A percentile compares a stretch with the other conserved stretches of the same genome.
Evolutionary conservation across 2,113 vertebrate species (phyloP).

Genomic region (Archilochus colubris): DNA sequence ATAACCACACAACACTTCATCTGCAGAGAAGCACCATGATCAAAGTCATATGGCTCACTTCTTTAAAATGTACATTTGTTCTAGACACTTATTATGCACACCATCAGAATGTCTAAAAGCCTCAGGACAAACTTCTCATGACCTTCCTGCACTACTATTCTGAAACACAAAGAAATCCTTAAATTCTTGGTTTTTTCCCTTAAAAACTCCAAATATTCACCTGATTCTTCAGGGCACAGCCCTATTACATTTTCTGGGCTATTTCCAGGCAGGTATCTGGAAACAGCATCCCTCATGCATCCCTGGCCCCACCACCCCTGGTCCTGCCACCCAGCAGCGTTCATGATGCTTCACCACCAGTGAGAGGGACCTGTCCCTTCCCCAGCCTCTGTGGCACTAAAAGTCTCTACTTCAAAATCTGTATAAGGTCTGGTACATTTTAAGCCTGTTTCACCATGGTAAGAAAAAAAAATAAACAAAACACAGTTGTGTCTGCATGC

Average conservation of each 20-base stretch:
- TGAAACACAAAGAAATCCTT: background rate
- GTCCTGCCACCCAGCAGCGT: accelerated
- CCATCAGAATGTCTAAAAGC: background rate
- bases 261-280: background rate
- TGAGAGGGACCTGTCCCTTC: background rate
- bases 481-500: background rate
- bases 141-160: background rate
- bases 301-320: background rate
- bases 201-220: background rate
- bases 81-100: too few relatives aligned
- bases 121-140: background rate
- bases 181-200: background rate
- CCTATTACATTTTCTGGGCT: background rate
- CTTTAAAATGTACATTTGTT: background rate
- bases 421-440: background rate
- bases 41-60: background rate
- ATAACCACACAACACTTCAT: background rate
- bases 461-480: background rate
- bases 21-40: background rate
- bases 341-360: background rate
- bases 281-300: background rate
- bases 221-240: background rate
- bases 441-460: background rate
- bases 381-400: background rate
- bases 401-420: background rate